These are phyloP conservation scores for Selenia dentaria DNA, from an alignment of 2,888 invertebrate genomes.

Conservation along the genomic window DNA sequence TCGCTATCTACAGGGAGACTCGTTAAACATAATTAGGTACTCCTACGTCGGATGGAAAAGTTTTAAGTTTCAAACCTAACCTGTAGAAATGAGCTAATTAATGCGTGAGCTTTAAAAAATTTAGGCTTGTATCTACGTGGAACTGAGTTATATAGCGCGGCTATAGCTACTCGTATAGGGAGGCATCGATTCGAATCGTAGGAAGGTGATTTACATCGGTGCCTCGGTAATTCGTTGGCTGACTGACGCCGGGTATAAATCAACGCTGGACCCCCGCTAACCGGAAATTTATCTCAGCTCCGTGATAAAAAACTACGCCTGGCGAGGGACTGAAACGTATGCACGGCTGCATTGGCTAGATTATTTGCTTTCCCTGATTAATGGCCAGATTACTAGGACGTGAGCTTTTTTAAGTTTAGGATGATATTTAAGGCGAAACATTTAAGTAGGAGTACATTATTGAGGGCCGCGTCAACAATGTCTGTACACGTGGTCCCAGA, in stretches of 20 bases:
- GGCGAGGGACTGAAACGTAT: slow-evolving; percentile 45
- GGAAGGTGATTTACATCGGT: slow-evolving; percentile 77
- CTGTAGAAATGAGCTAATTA: too few species aligned
- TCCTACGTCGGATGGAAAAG: too few species aligned
- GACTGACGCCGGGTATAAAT: slow-evolving; percentile 79
- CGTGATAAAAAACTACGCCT: slow-evolving; percentile 66
- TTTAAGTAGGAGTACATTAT: too few species aligned
- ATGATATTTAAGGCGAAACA: not conserved
- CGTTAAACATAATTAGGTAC: too few species aligned
- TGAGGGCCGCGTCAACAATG: too few species aligned
- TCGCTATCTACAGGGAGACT: too few species aligned
- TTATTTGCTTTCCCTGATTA: slow-evolving; percentile 33
- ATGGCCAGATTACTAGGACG: slow-evolving; percentile 21
- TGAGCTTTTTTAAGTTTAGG: slow-evolving; percentile 1
- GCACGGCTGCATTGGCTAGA: slow-evolving; percentile 46
- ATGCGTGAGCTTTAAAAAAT: too few species aligned
- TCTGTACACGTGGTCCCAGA: too few species aligned
- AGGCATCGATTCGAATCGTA: slow-evolving; percentile 59
- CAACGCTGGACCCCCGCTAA: slow-evolving; percentile 80
- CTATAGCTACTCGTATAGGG: slow-evolving; percentile 56
- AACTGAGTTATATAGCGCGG: too few species aligned
- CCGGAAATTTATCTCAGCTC: slow-evolving; percentile 78
- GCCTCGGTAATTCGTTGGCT: slow-evolving; percentile 77
- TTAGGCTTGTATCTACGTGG: too few species aligned
- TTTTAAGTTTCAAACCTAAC: too few species aligned